Conservation (phyloP, 2,113 vertebrate genomes). For the Cercocebus atys region DNA sequence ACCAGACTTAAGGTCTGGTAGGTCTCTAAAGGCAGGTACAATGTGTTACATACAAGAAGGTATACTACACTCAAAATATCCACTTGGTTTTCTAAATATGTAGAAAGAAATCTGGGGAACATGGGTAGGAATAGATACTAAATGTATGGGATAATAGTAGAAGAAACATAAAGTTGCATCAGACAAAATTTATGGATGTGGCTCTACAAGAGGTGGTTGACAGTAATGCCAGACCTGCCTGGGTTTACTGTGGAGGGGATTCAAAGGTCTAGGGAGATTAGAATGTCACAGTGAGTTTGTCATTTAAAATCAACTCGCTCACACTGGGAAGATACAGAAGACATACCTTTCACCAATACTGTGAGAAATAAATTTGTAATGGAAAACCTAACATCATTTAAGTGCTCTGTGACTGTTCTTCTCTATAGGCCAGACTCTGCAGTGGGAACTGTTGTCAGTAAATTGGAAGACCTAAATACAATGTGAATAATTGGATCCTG, state of each 20-base stretch:
- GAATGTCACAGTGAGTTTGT: neutral
- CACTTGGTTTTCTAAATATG: neutral
- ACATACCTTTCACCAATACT: neutral
- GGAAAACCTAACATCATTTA: neutral
- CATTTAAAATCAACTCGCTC: neutral
- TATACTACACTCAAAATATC: neutral
- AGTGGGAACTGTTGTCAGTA: neutral
- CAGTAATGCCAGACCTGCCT: neutral
- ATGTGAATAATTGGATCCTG: neutral
- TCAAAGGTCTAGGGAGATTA: neutral
- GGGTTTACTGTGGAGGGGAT: neutral
- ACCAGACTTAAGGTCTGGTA: neutral
- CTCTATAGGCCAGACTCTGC: neutral
- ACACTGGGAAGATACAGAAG: neutral
- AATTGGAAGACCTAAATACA: neutral
- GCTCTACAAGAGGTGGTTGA: neutral
- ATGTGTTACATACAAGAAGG: neutral
- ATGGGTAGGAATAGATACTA: no score
- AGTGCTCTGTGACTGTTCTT: neutral
- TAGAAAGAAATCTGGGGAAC: neutral
- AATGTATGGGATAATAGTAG: neutral
- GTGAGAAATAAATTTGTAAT: neutral
- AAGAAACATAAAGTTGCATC: neutral
- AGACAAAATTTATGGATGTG: neutral
- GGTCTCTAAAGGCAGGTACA: neutral